Percentiles rank a stretch among this genome's conserved stretches.
phyloP scores from a whole-genome alignment of 1,140 invertebrate genomes.

The Zaprionus kolodkinae region DNA sequence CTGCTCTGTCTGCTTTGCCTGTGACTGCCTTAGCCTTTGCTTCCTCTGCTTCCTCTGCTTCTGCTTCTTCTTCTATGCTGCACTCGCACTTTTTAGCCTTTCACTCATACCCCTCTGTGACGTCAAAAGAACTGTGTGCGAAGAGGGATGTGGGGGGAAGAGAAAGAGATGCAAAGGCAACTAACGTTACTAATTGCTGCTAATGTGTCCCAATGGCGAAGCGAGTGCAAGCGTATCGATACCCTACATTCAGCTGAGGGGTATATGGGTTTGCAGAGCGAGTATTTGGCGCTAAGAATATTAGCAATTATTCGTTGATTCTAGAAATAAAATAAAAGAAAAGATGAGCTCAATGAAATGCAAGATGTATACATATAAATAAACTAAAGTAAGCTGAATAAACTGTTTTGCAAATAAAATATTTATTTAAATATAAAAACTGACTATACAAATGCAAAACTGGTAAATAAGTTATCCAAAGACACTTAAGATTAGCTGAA shows the following conservation, averaged over 20 bases:
- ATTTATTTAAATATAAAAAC: too few relatives aligned
- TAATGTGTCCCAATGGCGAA: not conserved
- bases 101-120: not conserved
- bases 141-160: not conserved
- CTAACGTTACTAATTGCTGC: slow-evolving; percentile 4
- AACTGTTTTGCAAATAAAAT: too few relatives aligned
- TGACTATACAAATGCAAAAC: too few relatives aligned
- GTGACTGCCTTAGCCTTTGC: not conserved
- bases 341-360: not conserved
- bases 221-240: not conserved
- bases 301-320: too few relatives aligned
- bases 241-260: not conserved
- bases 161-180: not conserved
- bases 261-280: not conserved
- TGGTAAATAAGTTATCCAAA: too few relatives aligned
- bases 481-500: too few relatives aligned
- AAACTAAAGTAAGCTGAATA: too few relatives aligned
- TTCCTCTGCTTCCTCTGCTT: not conserved
- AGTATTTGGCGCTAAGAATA: too few relatives aligned
- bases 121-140: not conserved
- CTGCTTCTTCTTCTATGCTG: not conserved
- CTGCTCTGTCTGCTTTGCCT: not conserved
- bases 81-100: slow-evolving; percentile 14
- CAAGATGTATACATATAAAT: too few relatives aligned
- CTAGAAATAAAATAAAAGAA: not conserved